Evolutionary conservation across 2,888 invertebrate species (phyloP), one percentile per base, ranked within the genome.

Genomic region (Ophion slaviceki): DNA sequence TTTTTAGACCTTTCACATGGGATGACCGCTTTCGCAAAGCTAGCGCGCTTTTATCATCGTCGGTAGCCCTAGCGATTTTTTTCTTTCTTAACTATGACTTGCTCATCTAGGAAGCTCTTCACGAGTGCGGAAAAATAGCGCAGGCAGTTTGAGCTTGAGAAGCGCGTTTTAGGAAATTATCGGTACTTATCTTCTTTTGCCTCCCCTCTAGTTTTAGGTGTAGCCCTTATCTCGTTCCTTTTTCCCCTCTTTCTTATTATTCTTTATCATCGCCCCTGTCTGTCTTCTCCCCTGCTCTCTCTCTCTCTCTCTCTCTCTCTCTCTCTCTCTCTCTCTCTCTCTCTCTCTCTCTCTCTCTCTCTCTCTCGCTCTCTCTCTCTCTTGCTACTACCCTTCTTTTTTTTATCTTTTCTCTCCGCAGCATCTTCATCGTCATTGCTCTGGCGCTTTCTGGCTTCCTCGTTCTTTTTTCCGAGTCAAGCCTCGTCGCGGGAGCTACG

Each of bases 401-500:
- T 32, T 17, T 71, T 57, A 64, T 71, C 53, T n/a, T 62, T 61
- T 24, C 40, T 62, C 61, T 40, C 53, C 70, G 8, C 64, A 24
- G 59, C 66, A 14, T 24, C 59, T 7, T 57, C 36, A 64, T 24
- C 53, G 53, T n/a, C 57, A 36, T 20, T 40, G 53, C 53, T 53
- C 53, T 40, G 40, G 53, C 66, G 76, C 76, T 40, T 24, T 75
- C 36, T 72, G 57, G 36, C 74, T 61, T 53, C 20, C 66, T 80
- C 57, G 24, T 80, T 72, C n/a, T 57, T 72, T 72, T 66, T 71
- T 66, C 57, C 28, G 24, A 67, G 62, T 64, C 77, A 72, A 77
- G 80, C 78, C 81, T 75, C 77, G 80, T 78, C 78, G 70, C 53
- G 67, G 74, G 40, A 53, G 80, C 85, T 71, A 79, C 74, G 75